phyloP scores from a whole-genome alignment of 2,797 vertebrate genomes.

The Eulemur albifrons region DNA sequence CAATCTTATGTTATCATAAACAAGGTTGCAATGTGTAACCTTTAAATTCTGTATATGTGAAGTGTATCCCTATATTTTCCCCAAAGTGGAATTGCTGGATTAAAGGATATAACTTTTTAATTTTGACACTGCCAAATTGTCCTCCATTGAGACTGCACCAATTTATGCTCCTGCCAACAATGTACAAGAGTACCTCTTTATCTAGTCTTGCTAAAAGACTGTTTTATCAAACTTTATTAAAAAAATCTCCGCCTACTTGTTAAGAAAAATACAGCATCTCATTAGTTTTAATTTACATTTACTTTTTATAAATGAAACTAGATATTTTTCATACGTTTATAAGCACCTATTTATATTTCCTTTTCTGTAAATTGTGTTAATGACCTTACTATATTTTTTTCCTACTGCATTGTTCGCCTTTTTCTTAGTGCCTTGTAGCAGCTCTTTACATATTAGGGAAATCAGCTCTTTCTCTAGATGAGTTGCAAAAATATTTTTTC shows the following conservation, averaged over 20 bases:
- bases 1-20: not conserved
- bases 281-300: slow-evolving; percentile 21
- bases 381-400: not conserved
- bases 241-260: not conserved
- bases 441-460: not conserved
- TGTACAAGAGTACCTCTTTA: not conserved
- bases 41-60: not conserved
- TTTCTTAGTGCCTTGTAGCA: slow-evolving; percentile 18
- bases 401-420: not conserved
- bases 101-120: not conserved
- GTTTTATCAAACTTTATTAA: not conserved
- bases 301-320: slow-evolving; percentile 7
- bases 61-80: not conserved
- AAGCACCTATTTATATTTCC: not conserved
- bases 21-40: not conserved
- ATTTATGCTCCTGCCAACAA: not conserved
- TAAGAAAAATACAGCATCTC: not conserved
- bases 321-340: not conserved
- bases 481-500: not conserved
- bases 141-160: not conserved
- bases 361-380: slow-evolving; percentile 13
- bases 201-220: not conserved
- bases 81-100: not conserved
- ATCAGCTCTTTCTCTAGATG: not conserved
- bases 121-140: not conserved